phyloP scores from a whole-genome alignment of 2,888 invertebrate genomes.

The Lucinisca nassula region DNA sequence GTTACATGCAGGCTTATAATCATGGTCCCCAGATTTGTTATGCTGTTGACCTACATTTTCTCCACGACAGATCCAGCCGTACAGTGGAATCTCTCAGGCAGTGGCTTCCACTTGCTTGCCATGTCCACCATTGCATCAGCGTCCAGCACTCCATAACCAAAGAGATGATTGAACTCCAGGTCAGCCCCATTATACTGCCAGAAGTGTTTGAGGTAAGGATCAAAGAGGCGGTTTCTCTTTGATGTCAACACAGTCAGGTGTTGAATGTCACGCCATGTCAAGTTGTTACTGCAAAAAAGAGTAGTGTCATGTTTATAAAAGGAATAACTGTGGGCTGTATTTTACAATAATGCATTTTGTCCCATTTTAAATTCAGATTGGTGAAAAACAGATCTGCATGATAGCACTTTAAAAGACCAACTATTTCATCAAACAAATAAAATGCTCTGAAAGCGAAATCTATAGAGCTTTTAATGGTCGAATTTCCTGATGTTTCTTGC shows the following conservation, averaged over 20 bases:
- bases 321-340: too few species aligned
- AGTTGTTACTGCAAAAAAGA: slow-evolving; percentile 91
- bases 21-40: too few species aligned
- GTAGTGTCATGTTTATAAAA: too few species aligned
- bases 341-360: too few species aligned
- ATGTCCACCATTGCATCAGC: slow-evolving; percentile 99
- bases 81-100: slow-evolving; percentile 99
- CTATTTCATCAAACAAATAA: too few species aligned
- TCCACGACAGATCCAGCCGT: slow-evolving; percentile 96
- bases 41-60: slow-evolving; percentile 88
- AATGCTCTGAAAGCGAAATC: too few species aligned
- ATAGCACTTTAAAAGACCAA: too few species aligned
- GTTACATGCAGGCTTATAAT: too few species aligned
- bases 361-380: too few species aligned
- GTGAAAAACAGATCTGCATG: too few species aligned
- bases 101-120: slow-evolving; percentile 98
- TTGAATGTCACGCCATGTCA: slow-evolving; percentile 99
- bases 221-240: slow-evolving; percentile 98
- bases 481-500: too few species aligned
- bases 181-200: slow-evolving; percentile 99
- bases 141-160: slow-evolving; percentile 99
- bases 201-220: slow-evolving; percentile 98
- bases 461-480: too few species aligned
- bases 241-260: slow-evolving; percentile 99
- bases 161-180: slow-evolving; percentile 99